Percentiles rank a stretch among this genome's conserved stretches.
Evolutionary conservation across 2,888 invertebrate species (phyloP).

Genomic region (Colostygia pectinataria): DNA sequence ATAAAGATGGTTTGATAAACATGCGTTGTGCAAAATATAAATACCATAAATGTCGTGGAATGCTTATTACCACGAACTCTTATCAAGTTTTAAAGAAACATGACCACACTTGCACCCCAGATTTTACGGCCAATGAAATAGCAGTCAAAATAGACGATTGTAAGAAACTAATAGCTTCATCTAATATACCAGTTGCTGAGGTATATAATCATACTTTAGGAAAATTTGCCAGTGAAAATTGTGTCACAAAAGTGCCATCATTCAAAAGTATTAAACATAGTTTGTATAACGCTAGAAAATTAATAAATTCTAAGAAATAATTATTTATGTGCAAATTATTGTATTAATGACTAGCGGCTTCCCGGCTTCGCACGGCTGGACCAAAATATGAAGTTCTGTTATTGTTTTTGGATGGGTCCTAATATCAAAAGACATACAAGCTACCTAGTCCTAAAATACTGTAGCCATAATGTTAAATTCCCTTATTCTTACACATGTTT

Average conservation of each 20-base stretch:
- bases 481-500: no score
- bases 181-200: neutral
- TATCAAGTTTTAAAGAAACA: conserved; percentile 5
- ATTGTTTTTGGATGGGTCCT: no score
- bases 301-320: no score
- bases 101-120: conserved; percentile 3
- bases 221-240: neutral
- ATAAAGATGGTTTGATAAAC: neutral
- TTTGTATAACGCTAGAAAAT: neutral
- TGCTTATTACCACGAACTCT: neutral
- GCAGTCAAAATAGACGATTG: conserved; percentile 5
- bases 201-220: neutral
- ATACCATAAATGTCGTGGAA: conserved; percentile 4
- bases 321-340: no score
- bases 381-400: no score
- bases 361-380: no score
- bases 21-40: conserved; percentile 9
- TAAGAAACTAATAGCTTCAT: neutral
- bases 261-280: neutral
- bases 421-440: no score
- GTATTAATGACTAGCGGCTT: no score
- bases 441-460: no score
- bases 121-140: conserved; percentile 12
- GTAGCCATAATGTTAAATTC: no score
- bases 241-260: neutral